phyloP scores from a whole-genome alignment of 2,888 invertebrate genomes.

The Pristionchus exspectatus region DNA sequence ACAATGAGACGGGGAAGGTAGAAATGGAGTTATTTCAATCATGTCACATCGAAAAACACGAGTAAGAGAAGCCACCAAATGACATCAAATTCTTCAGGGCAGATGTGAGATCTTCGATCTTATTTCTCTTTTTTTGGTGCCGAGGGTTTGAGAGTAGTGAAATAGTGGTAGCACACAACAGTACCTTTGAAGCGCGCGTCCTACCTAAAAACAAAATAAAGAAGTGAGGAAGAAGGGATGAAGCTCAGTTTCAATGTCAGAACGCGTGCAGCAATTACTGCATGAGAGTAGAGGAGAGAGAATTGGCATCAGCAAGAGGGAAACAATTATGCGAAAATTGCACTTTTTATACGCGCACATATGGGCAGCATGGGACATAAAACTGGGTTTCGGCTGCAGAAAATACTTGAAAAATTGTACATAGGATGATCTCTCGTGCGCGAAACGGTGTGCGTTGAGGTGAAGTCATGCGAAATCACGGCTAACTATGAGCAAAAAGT shows the following conservation, averaged over 20 bases:
- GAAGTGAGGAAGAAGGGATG: not conserved
- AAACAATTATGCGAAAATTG: not conserved
- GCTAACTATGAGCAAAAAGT: not conserved
- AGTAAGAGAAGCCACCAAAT: not conserved
- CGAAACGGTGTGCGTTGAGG: not conserved
- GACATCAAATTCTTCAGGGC: not conserved
- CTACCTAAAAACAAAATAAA: conserved; percentile 1
- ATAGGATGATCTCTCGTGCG: too few species aligned
- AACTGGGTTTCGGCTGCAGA: not conserved
- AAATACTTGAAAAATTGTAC: not conserved
- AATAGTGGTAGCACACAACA: not conserved
- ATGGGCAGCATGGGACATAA: not conserved
- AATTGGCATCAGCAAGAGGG: not conserved
- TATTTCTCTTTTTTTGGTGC: not conserved
- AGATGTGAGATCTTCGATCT: not conserved
- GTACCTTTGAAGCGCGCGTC: not conserved
- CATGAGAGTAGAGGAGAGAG: not conserved
- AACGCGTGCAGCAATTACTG: not conserved
- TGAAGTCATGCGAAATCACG: not conserved
- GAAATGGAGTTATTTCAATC: conserved; percentile 6
- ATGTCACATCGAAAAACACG: not conserved
- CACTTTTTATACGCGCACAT: not conserved
- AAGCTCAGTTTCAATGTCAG: not conserved
- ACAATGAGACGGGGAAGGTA: not conserved
- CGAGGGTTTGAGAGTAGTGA: not conserved